phyloP scores from a whole-genome alignment of 2,888 invertebrate genomes.

The Rotaria macrura region DNA sequence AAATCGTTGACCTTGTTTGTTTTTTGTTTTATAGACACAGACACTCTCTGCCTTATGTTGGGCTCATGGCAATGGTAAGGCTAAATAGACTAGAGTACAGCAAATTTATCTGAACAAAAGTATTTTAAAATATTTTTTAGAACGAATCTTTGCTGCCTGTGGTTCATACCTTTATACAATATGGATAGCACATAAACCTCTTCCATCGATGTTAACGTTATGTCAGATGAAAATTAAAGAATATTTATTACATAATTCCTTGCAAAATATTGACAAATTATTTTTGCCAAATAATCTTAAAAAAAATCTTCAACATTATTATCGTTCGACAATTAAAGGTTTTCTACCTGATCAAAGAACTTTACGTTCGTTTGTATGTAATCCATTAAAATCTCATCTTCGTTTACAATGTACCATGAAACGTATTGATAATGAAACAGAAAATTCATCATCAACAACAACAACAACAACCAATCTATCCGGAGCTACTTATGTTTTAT shows the following conservation, averaged over 20 bases:
- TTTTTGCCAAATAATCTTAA: constrained; percentile 72
- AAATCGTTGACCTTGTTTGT: neutral
- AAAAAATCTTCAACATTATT: constrained; percentile 41
- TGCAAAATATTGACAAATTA: constrained; percentile 57
- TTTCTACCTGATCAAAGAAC: constrained; percentile 80
- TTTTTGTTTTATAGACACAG: neutral
- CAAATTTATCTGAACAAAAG: neutral
- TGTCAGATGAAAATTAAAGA: constrained; percentile 20
- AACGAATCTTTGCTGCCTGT: constrained; percentile 71
- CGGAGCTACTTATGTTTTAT: constrained; percentile 56
- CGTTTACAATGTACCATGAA: constrained; percentile 95
- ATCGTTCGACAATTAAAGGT: constrained; percentile 75
- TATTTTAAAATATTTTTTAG: neutral
- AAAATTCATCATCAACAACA: neutral
- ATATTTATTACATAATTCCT: neutral
- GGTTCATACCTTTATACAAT: constrained; percentile 84
- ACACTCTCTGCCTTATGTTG: neutral
- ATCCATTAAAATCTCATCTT: constrained; percentile 71
- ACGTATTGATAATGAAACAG: constrained; percentile 62
- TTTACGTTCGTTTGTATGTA: constrained; percentile 79
- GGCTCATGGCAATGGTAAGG: neutral
- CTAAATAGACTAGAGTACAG: neutral
- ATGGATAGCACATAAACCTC: constrained; percentile 78
- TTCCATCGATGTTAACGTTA: constrained; percentile 53
- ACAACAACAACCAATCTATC: constrained; percentile 37